Evolutionary conservation across 2,113 vertebrate genomes (phyloP).

Genomic region (Melospiza georgiana): DNA sequence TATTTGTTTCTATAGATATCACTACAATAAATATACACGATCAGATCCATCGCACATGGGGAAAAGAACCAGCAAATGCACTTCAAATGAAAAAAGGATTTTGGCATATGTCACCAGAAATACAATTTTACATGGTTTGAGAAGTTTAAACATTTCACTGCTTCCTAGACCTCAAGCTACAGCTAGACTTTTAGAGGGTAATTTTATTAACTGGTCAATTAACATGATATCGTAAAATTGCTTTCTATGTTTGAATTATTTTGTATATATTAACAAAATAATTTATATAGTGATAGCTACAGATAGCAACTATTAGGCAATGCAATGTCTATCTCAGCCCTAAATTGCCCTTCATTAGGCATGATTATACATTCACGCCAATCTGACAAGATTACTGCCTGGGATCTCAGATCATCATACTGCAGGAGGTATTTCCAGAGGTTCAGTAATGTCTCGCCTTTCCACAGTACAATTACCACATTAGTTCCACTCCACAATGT

Average conservation of each 20-base stretch:
- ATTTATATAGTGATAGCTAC: not conserved
- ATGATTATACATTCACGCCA: not conserved
- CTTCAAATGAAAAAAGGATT: not conserved
- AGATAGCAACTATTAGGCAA: not conserved
- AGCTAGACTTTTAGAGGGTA: not conserved
- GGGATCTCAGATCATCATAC: not conserved
- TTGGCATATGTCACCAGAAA: not conserved
- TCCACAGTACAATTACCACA: not conserved
- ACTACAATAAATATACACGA: not conserved
- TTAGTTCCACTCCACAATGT: not conserved
- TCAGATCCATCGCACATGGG: not conserved
- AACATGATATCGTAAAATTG: not conserved
- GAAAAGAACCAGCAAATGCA: not conserved
- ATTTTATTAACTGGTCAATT: not conserved
- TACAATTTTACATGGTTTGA: not conserved
- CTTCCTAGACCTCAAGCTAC: not conserved
- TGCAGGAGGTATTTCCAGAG: not conserved
- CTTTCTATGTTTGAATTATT: not conserved
- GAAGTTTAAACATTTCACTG: not conserved
- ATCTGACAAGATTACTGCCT: not conserved
- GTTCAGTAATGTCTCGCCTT: not conserved
- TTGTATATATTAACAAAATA: not conserved
- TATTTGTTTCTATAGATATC: not conserved
- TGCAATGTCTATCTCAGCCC: not conserved
- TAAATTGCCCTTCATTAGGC: not conserved